A percentile compares a stretch with the other conserved stretches of the same genome.
phyloP scores from a whole-genome alignment of 2,797 vertebrate genomes.

The Sebastolobus altivelis region DNA sequence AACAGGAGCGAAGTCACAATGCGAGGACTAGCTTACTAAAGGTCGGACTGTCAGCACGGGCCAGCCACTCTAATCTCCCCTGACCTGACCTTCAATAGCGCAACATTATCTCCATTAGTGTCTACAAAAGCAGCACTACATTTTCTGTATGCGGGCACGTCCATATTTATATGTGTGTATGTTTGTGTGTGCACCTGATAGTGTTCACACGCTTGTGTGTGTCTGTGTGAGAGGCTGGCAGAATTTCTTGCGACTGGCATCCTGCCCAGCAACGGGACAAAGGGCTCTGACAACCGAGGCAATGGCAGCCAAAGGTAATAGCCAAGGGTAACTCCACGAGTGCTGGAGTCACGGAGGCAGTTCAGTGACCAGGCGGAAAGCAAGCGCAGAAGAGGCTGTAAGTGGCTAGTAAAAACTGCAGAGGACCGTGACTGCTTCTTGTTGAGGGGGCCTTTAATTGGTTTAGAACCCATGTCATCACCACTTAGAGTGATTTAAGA shows the following conservation, averaged over 20 bases:
- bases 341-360: slow-evolving; percentile 43
- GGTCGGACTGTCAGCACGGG: slow-evolving; percentile 78
- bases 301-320: slow-evolving; percentile 65
- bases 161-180: slow-evolving; percentile 40
- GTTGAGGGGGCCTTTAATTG: slow-evolving; percentile 66
- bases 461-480: slow-evolving; percentile 64
- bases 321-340: slow-evolving; percentile 60
- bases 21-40: slow-evolving; percentile 76
- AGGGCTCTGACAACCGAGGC: slow-evolving; percentile 56
- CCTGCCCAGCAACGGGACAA: slow-evolving; percentile 58
- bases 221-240: slow-evolving; percentile 21
- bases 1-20: slow-evolving; percentile 54
- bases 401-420: slow-evolving; percentile 47
- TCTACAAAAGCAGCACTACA: slow-evolving; percentile 54
- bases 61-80: slow-evolving; percentile 71
- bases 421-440: slow-evolving; percentile 36
- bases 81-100: slow-evolving; percentile 74
- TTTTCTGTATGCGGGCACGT: slow-evolving; percentile 33
- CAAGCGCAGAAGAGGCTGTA: slow-evolving; percentile 41
- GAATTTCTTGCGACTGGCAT: slow-evolving; percentile 58
- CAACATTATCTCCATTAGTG: slow-evolving; percentile 77
- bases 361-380: slow-evolving; percentile 48
- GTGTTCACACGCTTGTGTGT: slow-evolving; percentile 14
- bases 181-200: slow-evolving; percentile 27
- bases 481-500: slow-evolving; percentile 65